Conservation (phyloP, 2,888 invertebrate genomes). For the Stenotaenia linearis region DNA sequence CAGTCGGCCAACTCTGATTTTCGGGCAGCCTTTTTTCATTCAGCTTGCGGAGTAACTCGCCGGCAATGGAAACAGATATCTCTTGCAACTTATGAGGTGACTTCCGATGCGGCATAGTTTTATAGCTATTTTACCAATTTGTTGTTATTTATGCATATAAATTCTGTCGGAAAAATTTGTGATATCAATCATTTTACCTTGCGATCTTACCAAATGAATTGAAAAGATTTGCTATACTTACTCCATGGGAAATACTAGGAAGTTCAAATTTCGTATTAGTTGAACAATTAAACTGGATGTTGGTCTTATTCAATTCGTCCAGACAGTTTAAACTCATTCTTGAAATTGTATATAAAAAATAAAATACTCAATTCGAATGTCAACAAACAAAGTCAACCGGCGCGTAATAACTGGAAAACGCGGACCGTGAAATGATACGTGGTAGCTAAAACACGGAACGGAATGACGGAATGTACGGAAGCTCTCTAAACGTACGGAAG, state of each 20-base stretch:
- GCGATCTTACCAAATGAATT: too few species aligned
- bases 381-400: neutral
- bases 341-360: neutral
- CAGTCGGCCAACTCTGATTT: neutral
- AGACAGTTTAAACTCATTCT: neutral
- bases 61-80: neutral
- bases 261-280: neutral
- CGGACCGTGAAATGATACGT: too few species aligned
- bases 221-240: neutral
- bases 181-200: neutral
- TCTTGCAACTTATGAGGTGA: neutral
- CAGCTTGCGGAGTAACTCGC: neutral
- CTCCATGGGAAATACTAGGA: neutral
- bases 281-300: neutral
- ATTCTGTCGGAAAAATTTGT: neutral
- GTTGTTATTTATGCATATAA: neutral
- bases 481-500: too few species aligned
- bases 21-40: neutral
- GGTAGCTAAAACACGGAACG: too few species aligned
- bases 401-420: neutral
- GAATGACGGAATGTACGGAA: too few species aligned
- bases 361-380: neutral
- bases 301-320: neutral
- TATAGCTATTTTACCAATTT: neutral
- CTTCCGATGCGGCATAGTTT: conserved; percentile 26